Evolutionary conservation across 1,140 invertebrate genomes (phyloP).

Genomic region (Scaptomyza graminum): DNA sequence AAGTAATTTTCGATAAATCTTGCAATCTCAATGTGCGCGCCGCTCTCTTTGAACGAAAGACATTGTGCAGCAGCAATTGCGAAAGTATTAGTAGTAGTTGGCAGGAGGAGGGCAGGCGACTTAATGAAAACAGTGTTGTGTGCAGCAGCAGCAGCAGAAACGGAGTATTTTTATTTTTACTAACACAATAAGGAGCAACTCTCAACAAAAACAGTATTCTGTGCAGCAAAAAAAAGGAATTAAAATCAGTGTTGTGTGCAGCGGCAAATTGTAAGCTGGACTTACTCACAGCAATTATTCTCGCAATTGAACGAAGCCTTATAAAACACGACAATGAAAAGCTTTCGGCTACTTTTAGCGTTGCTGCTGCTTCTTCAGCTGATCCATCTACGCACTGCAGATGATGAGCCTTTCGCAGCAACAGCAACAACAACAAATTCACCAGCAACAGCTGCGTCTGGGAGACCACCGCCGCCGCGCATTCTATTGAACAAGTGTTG

Average conservation of each 20-base stretch:
- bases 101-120: neutral
- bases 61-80: neutral
- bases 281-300: neutral
- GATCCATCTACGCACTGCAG: neutral
- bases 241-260: neutral
- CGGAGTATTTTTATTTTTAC: no score
- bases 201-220: neutral
- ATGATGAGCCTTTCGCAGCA: neutral
- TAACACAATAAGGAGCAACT: no score
- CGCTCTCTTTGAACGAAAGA: neutral
- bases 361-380: slow-evolving; percentile 14
- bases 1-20: no score
- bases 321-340: slow-evolving; percentile 14
- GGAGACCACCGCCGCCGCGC: slow-evolving; percentile 44
- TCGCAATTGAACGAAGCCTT: neutral
- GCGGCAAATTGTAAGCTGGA: neutral
- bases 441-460: neutral
- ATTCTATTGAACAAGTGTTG: slow-evolving; percentile 81
- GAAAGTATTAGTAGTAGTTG: neutral
- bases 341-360: slow-evolving; percentile 13
- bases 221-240: neutral
- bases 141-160: neutral
- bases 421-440: slow-evolving; percentile 1
- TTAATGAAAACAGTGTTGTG: slow-evolving; percentile 6
- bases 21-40: no score